A percentile compares a stretch with the other conserved stretches of the same genome.
These are phyloP conservation scores for Caradrina clavipalpis DNA, from an alignment of 2,888 invertebrate species.

Conservation along the genomic window DNA sequence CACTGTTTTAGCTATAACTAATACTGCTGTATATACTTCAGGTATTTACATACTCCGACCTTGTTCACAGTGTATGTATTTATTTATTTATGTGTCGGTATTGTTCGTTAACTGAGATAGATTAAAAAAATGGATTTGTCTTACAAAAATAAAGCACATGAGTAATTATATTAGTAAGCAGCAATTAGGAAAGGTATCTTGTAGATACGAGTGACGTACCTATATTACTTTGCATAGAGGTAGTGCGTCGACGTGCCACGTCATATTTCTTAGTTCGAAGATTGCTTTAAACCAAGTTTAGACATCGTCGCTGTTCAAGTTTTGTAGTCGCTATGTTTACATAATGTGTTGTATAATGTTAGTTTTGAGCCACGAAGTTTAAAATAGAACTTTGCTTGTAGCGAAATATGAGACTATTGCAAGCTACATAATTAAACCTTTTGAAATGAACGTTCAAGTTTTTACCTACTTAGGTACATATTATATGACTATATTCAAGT, in stretches of 20 bases:
- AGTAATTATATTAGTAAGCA: neutral
- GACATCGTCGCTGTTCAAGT: conserved; percentile 15
- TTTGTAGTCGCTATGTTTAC: conserved; percentile 20
- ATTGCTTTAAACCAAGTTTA: conserved; percentile 42
- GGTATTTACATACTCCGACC: too few relatives aligned
- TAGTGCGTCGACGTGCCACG: neutral
- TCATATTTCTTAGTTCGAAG: conserved; percentile 21
- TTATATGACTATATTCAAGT: too few relatives aligned
- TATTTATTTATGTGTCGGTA: too few relatives aligned
- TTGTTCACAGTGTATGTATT: too few relatives aligned
- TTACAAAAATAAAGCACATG: too few relatives aligned
- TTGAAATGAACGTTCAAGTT: too few relatives aligned
- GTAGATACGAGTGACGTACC: neutral
- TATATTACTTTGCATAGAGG: neutral
- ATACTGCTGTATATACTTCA: too few relatives aligned
- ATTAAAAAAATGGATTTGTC: too few relatives aligned
- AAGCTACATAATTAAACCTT: too few relatives aligned
- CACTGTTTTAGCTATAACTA: too few relatives aligned
- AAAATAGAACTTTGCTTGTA: neutral
- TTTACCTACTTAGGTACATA: too few relatives aligned
- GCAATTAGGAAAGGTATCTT: neutral
- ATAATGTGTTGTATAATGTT: conserved; percentile 22
- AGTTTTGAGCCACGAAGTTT: conserved; percentile 1
- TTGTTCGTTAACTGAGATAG: too few relatives aligned
- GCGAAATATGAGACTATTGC: neutral